These are phyloP conservation scores for Drosophila multiciliata DNA, from an alignment of 2,888 invertebrate species.

Conservation along the genomic window DNA sequence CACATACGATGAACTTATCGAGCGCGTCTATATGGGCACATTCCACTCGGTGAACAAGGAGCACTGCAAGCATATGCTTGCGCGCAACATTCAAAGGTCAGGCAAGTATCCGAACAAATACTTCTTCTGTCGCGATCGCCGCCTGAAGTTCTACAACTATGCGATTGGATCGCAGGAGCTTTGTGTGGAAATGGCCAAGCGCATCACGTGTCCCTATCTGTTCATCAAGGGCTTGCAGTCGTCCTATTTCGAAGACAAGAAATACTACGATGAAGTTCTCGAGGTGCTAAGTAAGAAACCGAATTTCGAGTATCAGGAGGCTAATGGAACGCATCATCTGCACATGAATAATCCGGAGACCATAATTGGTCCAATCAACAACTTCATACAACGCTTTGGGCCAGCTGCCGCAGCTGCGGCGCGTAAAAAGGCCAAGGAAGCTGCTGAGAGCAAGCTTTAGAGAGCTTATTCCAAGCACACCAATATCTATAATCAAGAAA, in stretches of 20 bases:
- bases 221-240: slow-evolving; percentile 87
- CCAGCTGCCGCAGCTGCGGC: slow-evolving; percentile 88
- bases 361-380: slow-evolving; percentile 86
- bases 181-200: slow-evolving; percentile 86
- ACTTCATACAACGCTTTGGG: slow-evolving; percentile 87
- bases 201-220: slow-evolving; percentile 88
- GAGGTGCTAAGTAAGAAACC: slow-evolving; percentile 86
- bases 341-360: slow-evolving; percentile 89
- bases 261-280: slow-evolving; percentile 87
- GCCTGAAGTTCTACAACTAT: slow-evolving; percentile 86
- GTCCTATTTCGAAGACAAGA: slow-evolving; percentile 86
- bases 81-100: slow-evolving; percentile 87
- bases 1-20: slow-evolving; percentile 87
- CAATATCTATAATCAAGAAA: neutral
- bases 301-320: slow-evolving; percentile 87
- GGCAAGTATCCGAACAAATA: slow-evolving; percentile 87
- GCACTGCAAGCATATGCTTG: slow-evolving; percentile 86
- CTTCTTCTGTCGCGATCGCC: slow-evolving; percentile 88
- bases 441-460: slow-evolving; percentile 84
- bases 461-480: neutral
- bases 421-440: slow-evolving; percentile 85
- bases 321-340: slow-evolving; percentile 90
- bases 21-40: slow-evolving; percentile 87
- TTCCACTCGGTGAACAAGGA: slow-evolving; percentile 87
- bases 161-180: slow-evolving; percentile 85